phyloP scores from a whole-genome alignment of 2,113 vertebrate genomes.

The Circaetus gallicus region DNA sequence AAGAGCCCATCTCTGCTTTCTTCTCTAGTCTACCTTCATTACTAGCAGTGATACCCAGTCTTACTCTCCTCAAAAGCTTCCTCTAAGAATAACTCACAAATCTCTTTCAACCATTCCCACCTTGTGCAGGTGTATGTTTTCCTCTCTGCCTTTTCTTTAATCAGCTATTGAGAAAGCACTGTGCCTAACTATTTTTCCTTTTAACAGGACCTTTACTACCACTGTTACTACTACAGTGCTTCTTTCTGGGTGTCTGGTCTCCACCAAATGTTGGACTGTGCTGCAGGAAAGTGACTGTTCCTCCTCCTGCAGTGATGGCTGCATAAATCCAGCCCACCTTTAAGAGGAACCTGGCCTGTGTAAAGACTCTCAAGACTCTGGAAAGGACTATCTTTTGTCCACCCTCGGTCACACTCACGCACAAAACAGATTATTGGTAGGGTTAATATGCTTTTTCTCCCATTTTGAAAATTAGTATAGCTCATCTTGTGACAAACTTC shows the following conservation, averaged over 20 bases:
- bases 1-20: background rate
- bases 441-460: background rate
- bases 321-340: background rate
- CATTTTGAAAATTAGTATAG: background rate
- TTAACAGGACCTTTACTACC: background rate
- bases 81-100: background rate
- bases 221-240: background rate
- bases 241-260: background rate
- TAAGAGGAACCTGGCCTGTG: background rate
- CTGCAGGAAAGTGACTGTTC: background rate
- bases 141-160: background rate
- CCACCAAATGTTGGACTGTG: background rate
- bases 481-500: background rate
- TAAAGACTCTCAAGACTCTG: background rate
- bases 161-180: background rate
- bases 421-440: background rate
- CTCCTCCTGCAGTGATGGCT: background rate
- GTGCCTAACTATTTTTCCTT: background rate
- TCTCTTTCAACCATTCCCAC: background rate
- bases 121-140: background rate
- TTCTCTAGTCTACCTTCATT: background rate
- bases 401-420: background rate
- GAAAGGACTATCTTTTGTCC: background rate
- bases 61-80: background rate
- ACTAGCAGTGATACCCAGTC: background rate